Conservation (phyloP, 2,797 vertebrate genomes). For the Sandelia bainsii region DNA sequence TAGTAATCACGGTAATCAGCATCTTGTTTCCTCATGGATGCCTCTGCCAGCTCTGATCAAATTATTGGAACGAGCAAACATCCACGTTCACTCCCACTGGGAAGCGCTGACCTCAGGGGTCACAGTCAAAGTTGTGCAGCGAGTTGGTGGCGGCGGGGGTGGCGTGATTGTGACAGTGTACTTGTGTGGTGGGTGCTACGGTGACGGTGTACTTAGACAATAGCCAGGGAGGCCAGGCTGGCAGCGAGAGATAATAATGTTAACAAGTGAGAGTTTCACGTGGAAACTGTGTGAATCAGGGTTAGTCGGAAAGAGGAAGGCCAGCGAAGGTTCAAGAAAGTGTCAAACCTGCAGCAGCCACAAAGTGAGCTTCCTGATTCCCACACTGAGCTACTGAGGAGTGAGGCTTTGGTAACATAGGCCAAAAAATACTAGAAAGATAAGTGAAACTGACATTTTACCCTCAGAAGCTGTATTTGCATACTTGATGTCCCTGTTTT, state of each 20-base stretch:
- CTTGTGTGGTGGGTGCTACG: slow-evolving; percentile 58
- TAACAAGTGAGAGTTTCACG: slow-evolving; percentile 66
- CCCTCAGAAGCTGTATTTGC: not conserved
- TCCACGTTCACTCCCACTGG: slow-evolving; percentile 38
- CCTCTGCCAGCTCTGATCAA: slow-evolving; percentile 40
- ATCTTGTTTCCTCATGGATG: slow-evolving; percentile 46
- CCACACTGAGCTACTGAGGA: slow-evolving; percentile 26
- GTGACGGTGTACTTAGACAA: slow-evolving; percentile 70
- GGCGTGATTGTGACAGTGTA: slow-evolving; percentile 33
- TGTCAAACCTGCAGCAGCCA: slow-evolving; percentile 29
- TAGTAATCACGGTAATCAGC: slow-evolving; percentile 36
- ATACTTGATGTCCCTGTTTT: not conserved
- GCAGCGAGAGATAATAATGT: slow-evolving; percentile 71
- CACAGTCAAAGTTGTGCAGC: slow-evolving; percentile 27
- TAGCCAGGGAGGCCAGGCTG: slow-evolving; percentile 63
- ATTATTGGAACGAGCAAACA: slow-evolving; percentile 31
- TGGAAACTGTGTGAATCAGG: slow-evolving; percentile 72
- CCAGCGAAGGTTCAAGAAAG: slow-evolving; percentile 38
- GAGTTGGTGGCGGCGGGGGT: not conserved
- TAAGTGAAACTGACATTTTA: not conserved
- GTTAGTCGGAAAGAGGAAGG: slow-evolving; percentile 61
- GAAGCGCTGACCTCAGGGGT: slow-evolving; percentile 48
- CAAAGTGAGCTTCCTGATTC: slow-evolving; percentile 66
- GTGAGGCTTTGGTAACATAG: not conserved
- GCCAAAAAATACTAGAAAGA: slow-evolving; percentile 6